These are phyloP conservation scores for Xestia ashworthii DNA, from an alignment of 2,888 invertebrate genomes.

Conservation along the genomic window DNA sequence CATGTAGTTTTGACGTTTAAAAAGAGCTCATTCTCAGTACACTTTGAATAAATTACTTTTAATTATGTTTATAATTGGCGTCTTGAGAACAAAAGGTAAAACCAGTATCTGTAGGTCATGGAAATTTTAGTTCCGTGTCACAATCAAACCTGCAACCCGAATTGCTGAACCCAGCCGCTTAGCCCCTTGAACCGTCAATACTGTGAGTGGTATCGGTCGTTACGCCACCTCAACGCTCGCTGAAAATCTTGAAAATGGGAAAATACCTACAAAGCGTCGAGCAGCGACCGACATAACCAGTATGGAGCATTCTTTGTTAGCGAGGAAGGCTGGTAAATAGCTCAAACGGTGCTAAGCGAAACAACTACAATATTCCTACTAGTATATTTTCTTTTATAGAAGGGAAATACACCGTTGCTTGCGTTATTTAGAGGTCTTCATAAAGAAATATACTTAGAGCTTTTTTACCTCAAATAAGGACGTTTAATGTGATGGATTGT, in stretches of 20 bases:
- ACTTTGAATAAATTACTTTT: neutral
- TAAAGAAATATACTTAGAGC: conserved; percentile 10
- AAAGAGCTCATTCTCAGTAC: neutral
- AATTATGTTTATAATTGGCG: neutral
- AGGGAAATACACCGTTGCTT: neutral
- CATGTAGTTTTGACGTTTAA: neutral
- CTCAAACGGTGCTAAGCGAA: conserved; percentile 28
- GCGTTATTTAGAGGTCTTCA: conserved; percentile 6
- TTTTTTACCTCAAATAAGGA: conserved; percentile 1
- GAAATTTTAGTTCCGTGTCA: neutral
- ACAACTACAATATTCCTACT: conserved; percentile 22
- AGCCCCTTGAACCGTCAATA: conserved; percentile 30
- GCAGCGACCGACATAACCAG: conserved; percentile 14
- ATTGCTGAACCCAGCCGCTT: conserved; percentile 5
- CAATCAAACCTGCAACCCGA: conserved; percentile 1
- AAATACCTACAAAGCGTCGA: conserved; percentile 39
- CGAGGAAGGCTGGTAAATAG: conserved; percentile 44
- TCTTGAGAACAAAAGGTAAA: neutral
- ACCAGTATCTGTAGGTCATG: neutral
- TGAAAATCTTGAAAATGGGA: conserved; percentile 53
- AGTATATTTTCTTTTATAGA: conserved; percentile 27
- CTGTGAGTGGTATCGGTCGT: conserved; percentile 46
- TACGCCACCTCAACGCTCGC: conserved; percentile 44
- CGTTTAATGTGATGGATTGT: neutral
- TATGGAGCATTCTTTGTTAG: conserved; percentile 53